Percentiles rank a stretch among this genome's conserved stretches.
phyloP scores from a whole-genome alignment of 1,140 invertebrate species.

The Helicoverpa zea region DNA sequence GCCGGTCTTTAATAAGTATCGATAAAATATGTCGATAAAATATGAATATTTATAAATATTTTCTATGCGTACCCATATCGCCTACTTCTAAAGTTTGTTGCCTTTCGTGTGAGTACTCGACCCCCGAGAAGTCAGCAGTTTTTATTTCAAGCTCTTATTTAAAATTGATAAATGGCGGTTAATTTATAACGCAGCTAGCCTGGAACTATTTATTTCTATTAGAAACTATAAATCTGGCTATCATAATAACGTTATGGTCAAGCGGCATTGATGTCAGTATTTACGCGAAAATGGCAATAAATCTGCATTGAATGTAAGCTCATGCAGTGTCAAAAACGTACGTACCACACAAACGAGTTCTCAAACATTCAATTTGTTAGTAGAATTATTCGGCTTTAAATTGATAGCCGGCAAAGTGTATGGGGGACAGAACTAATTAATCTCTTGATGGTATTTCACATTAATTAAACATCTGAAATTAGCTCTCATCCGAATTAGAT shows the following conservation, averaged over 20 bases:
- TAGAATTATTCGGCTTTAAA: conserved; percentile 72
- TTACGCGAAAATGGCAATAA: conserved; percentile 67
- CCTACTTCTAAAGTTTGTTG: conserved; percentile 50
- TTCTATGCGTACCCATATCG: conserved; percentile 77
- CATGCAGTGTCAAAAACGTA: conserved; percentile 58
- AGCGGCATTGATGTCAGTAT: conserved; percentile 62
- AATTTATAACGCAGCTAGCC: conserved; percentile 52
- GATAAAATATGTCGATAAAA: conserved; percentile 85
- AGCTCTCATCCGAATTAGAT: conserved; percentile 31
- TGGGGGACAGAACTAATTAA: conserved; percentile 78
- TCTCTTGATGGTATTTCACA: conserved; percentile 72
- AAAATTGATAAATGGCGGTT: conserved; percentile 53
- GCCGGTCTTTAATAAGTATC: conserved; percentile 86
- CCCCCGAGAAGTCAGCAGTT: conserved; percentile 35
- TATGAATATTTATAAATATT: conserved; percentile 85
- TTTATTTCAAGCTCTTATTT: conserved; percentile 43
- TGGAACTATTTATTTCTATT: conserved; percentile 57
- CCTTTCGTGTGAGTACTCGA: conserved; percentile 33
- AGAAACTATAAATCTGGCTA: conserved; percentile 60
- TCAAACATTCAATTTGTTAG: conserved; percentile 73
- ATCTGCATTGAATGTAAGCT: conserved; percentile 65
- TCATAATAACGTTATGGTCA: conserved; percentile 64
- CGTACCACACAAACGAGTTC: conserved; percentile 66
- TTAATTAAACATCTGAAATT: conserved; percentile 64
- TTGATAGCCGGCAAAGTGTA: conserved; percentile 78